Percentiles rank a stretch among this genome's conserved stretches.
Conservation (phyloP, 1,140 invertebrate genomes). For the Reticulitermes speratus region DNA sequence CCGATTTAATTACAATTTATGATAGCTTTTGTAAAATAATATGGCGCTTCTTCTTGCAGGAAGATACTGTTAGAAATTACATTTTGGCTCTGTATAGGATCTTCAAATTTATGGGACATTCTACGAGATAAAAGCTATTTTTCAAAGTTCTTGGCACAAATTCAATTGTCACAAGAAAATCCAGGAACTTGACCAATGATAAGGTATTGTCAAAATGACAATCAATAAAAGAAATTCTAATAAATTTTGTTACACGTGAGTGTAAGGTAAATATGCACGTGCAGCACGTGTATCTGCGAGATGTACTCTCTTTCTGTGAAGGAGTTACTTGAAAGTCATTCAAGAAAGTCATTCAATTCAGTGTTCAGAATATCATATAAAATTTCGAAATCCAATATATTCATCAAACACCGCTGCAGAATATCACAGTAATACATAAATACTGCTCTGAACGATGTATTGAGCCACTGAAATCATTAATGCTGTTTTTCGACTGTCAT, state of each 20-base stretch:
- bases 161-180: neutral
- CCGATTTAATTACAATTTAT: neutral
- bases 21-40: neutral
- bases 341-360: too few relatives aligned
- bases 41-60: neutral
- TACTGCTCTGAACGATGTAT: too few relatives aligned
- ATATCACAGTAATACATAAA: too few relatives aligned
- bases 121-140: neutral
- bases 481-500: too few relatives aligned
- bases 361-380: too few relatives aligned
- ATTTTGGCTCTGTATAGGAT: neutral
- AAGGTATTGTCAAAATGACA: neutral
- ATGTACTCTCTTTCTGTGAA: too few relatives aligned
- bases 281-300: too few relatives aligned
- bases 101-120: neutral
- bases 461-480: too few relatives aligned
- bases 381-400: too few relatives aligned
- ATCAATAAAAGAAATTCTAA: neutral
- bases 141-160: neutral
- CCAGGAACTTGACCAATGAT: neutral
- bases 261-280: too few relatives aligned
- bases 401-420: too few relatives aligned
- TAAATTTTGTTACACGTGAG: neutral
- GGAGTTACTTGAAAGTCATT: too few relatives aligned
- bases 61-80: neutral